Percentiles rank a stretch among this genome's conserved stretches.
These are phyloP conservation scores for Chaetorhynchus papuensis DNA, from an alignment of 2,113 vertebrate species.

Conservation along the genomic window DNA sequence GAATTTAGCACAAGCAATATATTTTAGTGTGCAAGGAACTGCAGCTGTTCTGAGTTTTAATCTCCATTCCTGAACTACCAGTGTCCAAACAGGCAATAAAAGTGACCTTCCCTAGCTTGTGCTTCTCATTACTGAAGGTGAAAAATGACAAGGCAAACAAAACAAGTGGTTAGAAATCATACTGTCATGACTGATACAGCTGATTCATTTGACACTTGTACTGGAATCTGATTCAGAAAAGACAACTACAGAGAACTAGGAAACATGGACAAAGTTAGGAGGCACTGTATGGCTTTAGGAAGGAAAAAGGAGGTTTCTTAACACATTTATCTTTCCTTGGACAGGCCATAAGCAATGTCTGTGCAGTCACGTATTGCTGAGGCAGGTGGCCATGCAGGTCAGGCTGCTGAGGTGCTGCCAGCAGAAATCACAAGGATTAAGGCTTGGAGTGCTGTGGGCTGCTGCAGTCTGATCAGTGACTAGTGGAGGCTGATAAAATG, in stretches of 20 bases:
- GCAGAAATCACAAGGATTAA: background rate
- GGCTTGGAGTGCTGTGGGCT: too few species aligned
- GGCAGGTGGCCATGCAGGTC: background rate
- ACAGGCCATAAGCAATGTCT: background rate
- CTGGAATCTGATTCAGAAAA: background rate
- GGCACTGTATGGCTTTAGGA: background rate
- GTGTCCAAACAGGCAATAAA: background rate
- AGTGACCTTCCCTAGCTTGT: background rate
- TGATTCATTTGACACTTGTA: background rate
- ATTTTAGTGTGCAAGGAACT: background rate
- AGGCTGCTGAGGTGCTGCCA: background rate
- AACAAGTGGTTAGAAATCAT: background rate
- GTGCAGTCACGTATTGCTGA: rapidly evolving
- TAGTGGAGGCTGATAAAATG: background rate
- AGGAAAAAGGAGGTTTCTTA: background rate
- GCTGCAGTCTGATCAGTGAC: background rate
- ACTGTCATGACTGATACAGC: background rate
- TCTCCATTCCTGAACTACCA: background rate
- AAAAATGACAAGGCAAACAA: background rate
- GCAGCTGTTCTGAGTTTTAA: background rate
- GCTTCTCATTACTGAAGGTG: background rate
- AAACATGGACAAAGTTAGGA: background rate
- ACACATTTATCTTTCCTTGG: background rate
- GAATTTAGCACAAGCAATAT: background rate
- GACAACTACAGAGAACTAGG: background rate